Evolutionary conservation across 2,797 vertebrate species (phyloP), one percentile per base, ranked within the genome.

Genomic region (Muscicapa striata): DNA sequence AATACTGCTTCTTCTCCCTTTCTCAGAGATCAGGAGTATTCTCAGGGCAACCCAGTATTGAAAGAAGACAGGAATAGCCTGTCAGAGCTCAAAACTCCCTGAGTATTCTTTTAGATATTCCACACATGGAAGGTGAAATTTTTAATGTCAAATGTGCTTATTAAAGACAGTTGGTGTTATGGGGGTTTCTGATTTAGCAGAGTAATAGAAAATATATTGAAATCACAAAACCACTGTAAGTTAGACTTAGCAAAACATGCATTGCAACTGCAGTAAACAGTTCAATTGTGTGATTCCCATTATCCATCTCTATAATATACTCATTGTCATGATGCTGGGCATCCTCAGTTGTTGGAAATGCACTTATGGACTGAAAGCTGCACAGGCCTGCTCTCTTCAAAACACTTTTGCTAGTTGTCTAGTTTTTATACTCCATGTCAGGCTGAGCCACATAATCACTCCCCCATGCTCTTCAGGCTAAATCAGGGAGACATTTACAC

Each of bases 261-360:
- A 24, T 8, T 64, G 20, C 30, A 43, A 36, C 20, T 48, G 32
- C 38, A 76, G 49, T 26, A 38, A 79, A 41, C 4, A 30, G 12
- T 72, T 87, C 27, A 55, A 82, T 58, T 40, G 19, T 26, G 32
- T 34, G 38, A 45, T 68, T 64, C 17, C 32, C 9, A 16, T 27
- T 68, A 64, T 36, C 38, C 36, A 19, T 23, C 55, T 83, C 34
- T n/a, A 8, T 36, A 57, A 52, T 13, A 41, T 8, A 46, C 22
- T 72, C 6, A 36, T 18, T 59, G 23, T 30, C 22, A 16, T 38
- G 32, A 73, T 0, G 0, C 29, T 36, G 32, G 41, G 11, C 7
- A 40, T 59, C 4, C 24, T 13, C 38, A 40, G 22, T 21, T 1
- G 0, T 13, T 1, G 0, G 59, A 38, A 72, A 76, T 27, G 36